Evolutionary conservation across 2,797 vertebrate species (phyloP).

Genomic region (Cyclura pinguis): DNA sequence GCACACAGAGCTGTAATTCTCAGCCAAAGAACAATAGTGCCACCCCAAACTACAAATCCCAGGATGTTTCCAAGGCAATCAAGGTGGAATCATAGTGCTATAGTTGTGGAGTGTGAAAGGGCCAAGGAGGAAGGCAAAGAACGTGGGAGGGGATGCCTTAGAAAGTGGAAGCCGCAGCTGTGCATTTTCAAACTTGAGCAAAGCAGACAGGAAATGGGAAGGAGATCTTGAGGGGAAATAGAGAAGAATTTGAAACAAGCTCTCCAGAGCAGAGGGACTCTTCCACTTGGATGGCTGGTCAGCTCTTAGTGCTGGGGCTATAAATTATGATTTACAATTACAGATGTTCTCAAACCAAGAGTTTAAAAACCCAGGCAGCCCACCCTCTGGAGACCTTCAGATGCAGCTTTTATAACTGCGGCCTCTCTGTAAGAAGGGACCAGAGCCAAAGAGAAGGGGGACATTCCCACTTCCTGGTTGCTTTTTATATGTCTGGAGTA

Average conservation of each 20-base stretch:
- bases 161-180: no score
- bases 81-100: no score
- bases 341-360: background rate
- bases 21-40: no score
- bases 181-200: no score
- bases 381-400: background rate
- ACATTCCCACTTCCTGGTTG: background rate
- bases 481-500: background rate
- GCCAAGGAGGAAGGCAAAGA: no score
- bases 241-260: background rate
- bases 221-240: background rate
- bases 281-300: background rate
- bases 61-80: no score
- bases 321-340: slow-evolving; percentile 5
- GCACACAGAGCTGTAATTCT: no score
- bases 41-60: no score
- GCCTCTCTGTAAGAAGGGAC: background rate
- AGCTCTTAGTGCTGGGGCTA: background rate
- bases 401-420: background rate
- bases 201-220: background rate
- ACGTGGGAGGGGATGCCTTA: no score
- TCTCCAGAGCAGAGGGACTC: background rate
- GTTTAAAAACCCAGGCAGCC: background rate
- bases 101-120: no score
- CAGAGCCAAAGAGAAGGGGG: background rate